phyloP scores from a whole-genome alignment of 2,888 invertebrate genomes.

The Harpalus rufipes region DNA sequence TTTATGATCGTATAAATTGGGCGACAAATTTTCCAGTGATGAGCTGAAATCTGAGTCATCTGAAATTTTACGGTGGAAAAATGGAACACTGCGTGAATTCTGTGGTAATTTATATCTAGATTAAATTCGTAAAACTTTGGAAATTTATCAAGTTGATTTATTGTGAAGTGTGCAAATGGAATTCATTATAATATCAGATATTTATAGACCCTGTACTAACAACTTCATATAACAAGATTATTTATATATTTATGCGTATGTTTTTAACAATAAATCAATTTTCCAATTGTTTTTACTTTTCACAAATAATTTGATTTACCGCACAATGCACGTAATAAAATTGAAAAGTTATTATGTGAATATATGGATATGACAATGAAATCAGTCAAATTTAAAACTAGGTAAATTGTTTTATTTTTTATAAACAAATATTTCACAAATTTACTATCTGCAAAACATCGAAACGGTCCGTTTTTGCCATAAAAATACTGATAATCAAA shows the following conservation, averaged over 20 bases:
- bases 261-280: conserved; percentile 15
- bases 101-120: conserved; percentile 44
- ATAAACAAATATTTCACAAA: too few species aligned
- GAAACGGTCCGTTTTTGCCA: too few species aligned
- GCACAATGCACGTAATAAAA: neutral
- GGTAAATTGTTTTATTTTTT: too few species aligned
- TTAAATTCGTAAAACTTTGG: conserved; percentile 51
- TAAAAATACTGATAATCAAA: too few species aligned
- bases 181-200: conserved; percentile 49
- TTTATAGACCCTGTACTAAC: conserved; percentile 32
- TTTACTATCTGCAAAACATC: too few species aligned
- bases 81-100: conserved; percentile 32
- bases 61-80: conserved; percentile 20
- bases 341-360: too few species aligned
- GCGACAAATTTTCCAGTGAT: conserved; percentile 42
- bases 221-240: conserved; percentile 41
- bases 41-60: conserved; percentile 42
- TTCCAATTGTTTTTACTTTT: conserved; percentile 7
- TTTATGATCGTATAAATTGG: conserved; percentile 31
- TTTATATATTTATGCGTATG: conserved; percentile 32
- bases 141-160: conserved; percentile 41
- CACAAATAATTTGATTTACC: neutral
- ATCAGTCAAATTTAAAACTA: too few species aligned
- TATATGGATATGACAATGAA: too few species aligned
- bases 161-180: conserved; percentile 32